Percentiles rank a stretch among this genome's conserved stretches.
Evolutionary conservation across 1,140 invertebrate genomes (phyloP).

Genomic region (Oscheius sp.): DNA sequence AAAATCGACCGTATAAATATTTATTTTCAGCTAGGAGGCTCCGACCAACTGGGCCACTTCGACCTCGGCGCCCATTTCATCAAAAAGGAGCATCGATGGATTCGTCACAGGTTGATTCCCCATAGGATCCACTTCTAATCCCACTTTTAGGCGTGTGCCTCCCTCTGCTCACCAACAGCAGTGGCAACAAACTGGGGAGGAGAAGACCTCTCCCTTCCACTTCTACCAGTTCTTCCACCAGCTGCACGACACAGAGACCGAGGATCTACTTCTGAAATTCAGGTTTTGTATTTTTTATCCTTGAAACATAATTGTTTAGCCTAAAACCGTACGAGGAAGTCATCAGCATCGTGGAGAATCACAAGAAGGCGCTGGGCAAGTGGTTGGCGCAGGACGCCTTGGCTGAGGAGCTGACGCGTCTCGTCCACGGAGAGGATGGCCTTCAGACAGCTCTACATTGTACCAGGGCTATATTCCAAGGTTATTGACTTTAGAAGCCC

Average conservation of each 20-base stretch:
- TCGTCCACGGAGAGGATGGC: conserved; percentile 52
- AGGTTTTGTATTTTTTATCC: neutral
- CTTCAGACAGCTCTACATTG: conserved; percentile 47
- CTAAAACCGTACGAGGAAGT: conserved; percentile 37
- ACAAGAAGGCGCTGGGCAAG: conserved; percentile 46
- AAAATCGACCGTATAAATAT: conserved; percentile 34
- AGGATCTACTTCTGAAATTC: conserved; percentile 30
- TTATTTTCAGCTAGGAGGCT: conserved; percentile 85
- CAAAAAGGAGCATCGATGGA: conserved; percentile 62
- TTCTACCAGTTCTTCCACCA: conserved; percentile 75
- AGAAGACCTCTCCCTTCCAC: conserved; percentile 80
- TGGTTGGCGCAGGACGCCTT: conserved; percentile 55
- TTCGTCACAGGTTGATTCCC: no score
- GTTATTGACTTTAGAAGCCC: conserved; percentile 15
- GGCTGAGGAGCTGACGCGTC: conserved; percentile 50
- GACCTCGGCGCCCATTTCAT: conserved; percentile 83
- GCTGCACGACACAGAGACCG: conserved; percentile 51
- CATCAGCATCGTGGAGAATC: conserved; percentile 37
- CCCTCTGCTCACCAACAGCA: conserved; percentile 81
- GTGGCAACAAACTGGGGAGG: conserved; percentile 88
- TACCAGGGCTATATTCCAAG: conserved; percentile 50
- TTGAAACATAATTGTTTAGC: neutral
- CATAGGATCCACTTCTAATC: no score
- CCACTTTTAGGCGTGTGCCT: conserved; percentile 66
- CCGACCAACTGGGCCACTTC: conserved; percentile 72